Evolutionary conservation across 1,140 invertebrate genomes (phyloP), one percentile per base, ranked within the genome.

Genomic region (Drosophila serrata): DNA sequence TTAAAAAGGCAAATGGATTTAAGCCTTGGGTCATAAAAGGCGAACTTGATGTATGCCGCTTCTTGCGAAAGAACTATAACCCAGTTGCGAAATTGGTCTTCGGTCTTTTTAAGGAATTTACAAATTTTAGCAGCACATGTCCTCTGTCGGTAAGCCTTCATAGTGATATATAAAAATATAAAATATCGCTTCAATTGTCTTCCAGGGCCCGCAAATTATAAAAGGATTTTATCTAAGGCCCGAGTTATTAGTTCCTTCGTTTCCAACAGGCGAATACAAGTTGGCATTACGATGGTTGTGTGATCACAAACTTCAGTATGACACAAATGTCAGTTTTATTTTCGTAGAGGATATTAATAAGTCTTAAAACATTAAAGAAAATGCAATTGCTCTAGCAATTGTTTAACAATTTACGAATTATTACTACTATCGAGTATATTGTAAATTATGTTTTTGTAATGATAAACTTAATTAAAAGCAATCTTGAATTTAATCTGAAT

Each of bases 181-280:
- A 31, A 51, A 17, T 19, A 17, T 40, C 3, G 7, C n/a, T 42
- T 17, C 17, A 7, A 51, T 51, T 8, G 0, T 8, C 7, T 51
- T 33, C 0, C 29, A 51, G 49, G 49, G 49, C 6, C 12, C 0
- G 0, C 3, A 51, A 15, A 22, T 35, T 6, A 35, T 53, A 15
- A 22, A 35, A 9, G 49, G 49, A 53, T 53, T 53, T 1, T 53
- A 35, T 22, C 7, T 53, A 22, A 53, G 49, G 4, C 31, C 17
- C 4, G 49, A 53, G 4, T 6, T 53, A 4, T 15, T 53, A 9
- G 0, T 0, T 35, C 31, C 35, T 3, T 31, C 31, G 1, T 0
- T 53, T 35, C 49, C 49, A 15, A 53, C 12, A 15, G 49, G 49
- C 12, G 29, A 51, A 15, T 51, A 51, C 19, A 19, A 19, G 49